Evolutionary conservation across 2,888 invertebrate genomes (phyloP).

Genomic region (Dryobota labecula): DNA sequence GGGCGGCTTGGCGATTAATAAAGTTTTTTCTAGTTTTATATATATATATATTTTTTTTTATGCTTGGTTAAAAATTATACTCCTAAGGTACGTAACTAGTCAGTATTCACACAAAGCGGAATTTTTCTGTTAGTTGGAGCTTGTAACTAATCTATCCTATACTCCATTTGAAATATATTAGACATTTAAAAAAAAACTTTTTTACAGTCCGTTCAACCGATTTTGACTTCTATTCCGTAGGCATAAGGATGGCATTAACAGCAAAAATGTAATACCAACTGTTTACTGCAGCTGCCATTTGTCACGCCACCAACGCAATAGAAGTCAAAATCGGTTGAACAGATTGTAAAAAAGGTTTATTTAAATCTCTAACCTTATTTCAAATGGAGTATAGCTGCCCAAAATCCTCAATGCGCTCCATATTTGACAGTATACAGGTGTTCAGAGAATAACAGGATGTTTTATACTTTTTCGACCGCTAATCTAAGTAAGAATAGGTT

Average conservation of each 20-base stretch:
- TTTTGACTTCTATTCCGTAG: too few species aligned
- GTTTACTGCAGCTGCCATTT: too few species aligned
- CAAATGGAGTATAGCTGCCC: too few species aligned
- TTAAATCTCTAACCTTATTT: too few species aligned
- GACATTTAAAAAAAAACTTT: too few species aligned
- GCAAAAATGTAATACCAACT: too few species aligned
- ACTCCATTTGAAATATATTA: too few species aligned
- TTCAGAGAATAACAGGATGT: slow-evolving; percentile 18
- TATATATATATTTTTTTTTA: slow-evolving; percentile 36
- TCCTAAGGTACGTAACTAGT: background rate
- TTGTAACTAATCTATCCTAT: background rate
- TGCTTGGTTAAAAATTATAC: slow-evolving; percentile 9
- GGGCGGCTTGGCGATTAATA: slow-evolving; percentile 51
- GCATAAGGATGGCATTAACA: too few species aligned
- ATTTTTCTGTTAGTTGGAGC: background rate
- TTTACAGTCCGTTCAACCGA: too few species aligned
- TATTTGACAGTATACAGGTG: slow-evolving; percentile 9
- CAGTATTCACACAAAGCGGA: background rate
- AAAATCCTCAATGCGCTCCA: background rate
- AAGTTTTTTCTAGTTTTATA: slow-evolving; percentile 36
- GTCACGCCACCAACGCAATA: too few species aligned
- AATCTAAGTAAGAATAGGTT: slow-evolving; percentile 47
- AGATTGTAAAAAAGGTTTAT: too few species aligned
- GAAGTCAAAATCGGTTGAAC: too few species aligned
- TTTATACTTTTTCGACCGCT: slow-evolving; percentile 23